Conservation (phyloP, 2,888 invertebrate genomes). For the Cremastinae sp. region DNA sequence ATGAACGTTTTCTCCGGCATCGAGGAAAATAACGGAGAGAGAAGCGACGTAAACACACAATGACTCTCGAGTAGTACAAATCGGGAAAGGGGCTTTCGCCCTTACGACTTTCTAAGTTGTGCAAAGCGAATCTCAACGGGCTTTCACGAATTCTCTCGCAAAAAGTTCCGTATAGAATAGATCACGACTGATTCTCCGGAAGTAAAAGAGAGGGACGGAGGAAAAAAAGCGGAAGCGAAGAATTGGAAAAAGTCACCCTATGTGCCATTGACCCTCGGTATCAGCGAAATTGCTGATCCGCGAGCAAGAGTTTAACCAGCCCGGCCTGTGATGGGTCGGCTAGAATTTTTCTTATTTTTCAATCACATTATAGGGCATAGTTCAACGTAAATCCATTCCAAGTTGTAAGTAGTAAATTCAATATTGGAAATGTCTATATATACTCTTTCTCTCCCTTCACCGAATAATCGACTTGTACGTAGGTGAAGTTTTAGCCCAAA, state of each 20-base stretch:
- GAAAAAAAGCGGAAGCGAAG: conserved; percentile 23
- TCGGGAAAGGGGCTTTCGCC: neutral
- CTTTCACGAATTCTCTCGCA: conserved; percentile 12
- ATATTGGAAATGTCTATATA: too few relatives aligned
- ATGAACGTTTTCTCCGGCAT: conserved; percentile 25
- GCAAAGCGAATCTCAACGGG: conserved; percentile 52
- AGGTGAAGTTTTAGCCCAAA: too few relatives aligned
- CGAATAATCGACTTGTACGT: too few relatives aligned
- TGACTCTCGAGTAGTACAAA: conserved; percentile 42
- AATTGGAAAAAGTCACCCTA: conserved; percentile 19
- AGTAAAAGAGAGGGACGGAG: conserved; percentile 20
- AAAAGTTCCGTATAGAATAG: conserved; percentile 43
- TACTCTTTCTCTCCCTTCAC: too few relatives aligned
- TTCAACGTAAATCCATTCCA: too few relatives aligned
- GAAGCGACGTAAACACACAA: conserved; percentile 37
- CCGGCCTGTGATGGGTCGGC: too few relatives aligned
- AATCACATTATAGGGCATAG: too few relatives aligned
- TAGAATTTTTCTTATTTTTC: too few relatives aligned
- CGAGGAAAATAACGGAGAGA: too few relatives aligned
- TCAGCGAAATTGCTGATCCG: conserved; percentile 12
- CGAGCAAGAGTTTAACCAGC: neutral
- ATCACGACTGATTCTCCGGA: neutral
- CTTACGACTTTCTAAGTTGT: conserved; percentile 58
- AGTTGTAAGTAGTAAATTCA: too few relatives aligned
- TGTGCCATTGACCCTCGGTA: conserved; percentile 1